phyloP scores from a whole-genome alignment of 2,888 invertebrate genomes.

The Cancer borealis region DNA sequence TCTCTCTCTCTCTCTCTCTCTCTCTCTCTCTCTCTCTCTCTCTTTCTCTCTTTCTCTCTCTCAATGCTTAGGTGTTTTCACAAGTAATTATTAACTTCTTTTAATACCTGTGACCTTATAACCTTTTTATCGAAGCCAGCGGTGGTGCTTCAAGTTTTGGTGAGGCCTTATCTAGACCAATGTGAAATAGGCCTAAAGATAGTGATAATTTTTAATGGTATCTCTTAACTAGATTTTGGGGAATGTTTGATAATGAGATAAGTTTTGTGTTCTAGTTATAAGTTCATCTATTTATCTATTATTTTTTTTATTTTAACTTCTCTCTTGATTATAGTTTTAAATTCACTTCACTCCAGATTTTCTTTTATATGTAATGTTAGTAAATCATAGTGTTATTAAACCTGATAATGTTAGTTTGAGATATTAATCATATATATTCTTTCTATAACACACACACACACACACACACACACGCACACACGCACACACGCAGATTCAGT shows the following conservation, averaged over 20 bases:
- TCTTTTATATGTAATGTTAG: too few species aligned
- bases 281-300: not conserved
- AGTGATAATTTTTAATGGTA: not conserved
- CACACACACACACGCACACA: constrained; percentile 37
- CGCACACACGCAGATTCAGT: not conserved
- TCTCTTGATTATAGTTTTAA: not conserved
- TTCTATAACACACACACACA: not conserved
- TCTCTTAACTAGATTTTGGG: not conserved
- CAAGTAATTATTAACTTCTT: not conserved
- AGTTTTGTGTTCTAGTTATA: not conserved
- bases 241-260: too few species aligned
- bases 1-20: constrained; percentile 22
- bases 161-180: not conserved
- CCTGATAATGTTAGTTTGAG: too few species aligned
- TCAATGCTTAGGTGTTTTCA: not conserved
- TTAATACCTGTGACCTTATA: not conserved
- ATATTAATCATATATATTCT: too few species aligned
- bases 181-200: not conserved
- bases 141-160: not conserved
- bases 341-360: too few species aligned
- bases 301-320: not conserved
- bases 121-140: not conserved
- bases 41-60: not conserved
- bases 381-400: too few species aligned
- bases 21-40: not conserved